phyloP scores from a whole-genome alignment of 1,140 invertebrate species.

The Chironomus striatipennis region DNA sequence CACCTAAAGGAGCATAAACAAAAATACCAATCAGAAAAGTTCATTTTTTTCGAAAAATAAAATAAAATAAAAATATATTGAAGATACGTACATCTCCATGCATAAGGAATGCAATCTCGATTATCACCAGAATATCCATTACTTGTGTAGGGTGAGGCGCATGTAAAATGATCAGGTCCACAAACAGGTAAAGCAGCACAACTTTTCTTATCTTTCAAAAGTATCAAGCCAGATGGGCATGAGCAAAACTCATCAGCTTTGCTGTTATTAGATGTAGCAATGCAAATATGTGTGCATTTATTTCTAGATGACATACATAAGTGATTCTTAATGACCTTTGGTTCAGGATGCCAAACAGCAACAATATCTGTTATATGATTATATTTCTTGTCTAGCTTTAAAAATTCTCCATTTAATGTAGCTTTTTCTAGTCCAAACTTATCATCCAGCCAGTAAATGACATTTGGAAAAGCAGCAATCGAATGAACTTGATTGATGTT shows the following conservation, averaged over 20 bases:
- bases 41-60: too few species aligned
- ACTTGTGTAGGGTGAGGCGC: conserved; percentile 42
- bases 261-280: conserved; percentile 50
- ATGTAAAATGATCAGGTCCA: conserved; percentile 66
- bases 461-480: conserved; percentile 56
- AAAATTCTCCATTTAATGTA: conserved; percentile 43
- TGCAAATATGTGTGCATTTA: conserved; percentile 48
- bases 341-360: conserved; percentile 43
- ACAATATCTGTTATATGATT: conserved; percentile 53
- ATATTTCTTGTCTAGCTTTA: conserved; percentile 43
- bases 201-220: conserved; percentile 57
- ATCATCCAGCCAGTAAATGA: conserved; percentile 77
- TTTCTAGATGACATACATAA: conserved; percentile 36
- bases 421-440: conserved; percentile 49
- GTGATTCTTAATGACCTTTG: conserved; percentile 35
- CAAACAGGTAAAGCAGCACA: conserved; percentile 68
- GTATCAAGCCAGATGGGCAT: conserved; percentile 63
- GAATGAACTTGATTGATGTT: conserved; percentile 45
- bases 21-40: too few species aligned
- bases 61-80: conserved; percentile 15
- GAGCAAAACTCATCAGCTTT: conserved; percentile 52
- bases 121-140: conserved; percentile 33
- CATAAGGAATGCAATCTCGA: conserved; percentile 69
- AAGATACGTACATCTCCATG: conserved; percentile 52
- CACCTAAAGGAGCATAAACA: conserved; percentile 51